Evolutionary conservation across 2,888 invertebrate species (phyloP), one percentile per base, ranked within the genome.

Genomic region (Cabera pusaria): DNA sequence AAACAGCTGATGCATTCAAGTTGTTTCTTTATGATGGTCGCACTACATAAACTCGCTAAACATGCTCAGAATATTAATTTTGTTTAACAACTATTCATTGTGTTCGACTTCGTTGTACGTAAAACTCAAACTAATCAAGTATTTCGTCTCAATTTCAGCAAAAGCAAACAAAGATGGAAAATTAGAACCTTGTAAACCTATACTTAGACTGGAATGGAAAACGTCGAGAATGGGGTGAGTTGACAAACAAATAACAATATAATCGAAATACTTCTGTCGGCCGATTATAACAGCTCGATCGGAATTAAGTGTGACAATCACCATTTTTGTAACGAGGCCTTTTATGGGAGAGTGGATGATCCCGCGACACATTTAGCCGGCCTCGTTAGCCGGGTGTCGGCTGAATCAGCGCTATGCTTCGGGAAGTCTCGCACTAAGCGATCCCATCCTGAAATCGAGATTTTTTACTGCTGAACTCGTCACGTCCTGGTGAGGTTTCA

Each of bases 181-280:
- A 86, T 91, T 94, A 53, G 98, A 98, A 79, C 93, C 96, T 33
- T 98, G 98, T 85, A 97, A 97, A 91, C 93, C 97, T 36, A 98
- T 99, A 76, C 94, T 94, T 73, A 97, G 97, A 91, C 94, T 98
- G 52, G 98, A 98, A 80, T 98, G 98, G 96, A 97, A 96, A 86
- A 94, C 96, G 40, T 93, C 94, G 56, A 94, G 90, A 91, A 92
- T 93, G 66, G 96, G 96, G 96, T 96, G 81, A 90, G 90, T 54
- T 5, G 8, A 5, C 10, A 6, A 6, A 7, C n/a, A 1, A 16
- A 5, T 6, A 25, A 11, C 2, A 4, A 6, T n/a, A 10, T 2
- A 3, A 24, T 3, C 4, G 22, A 26, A 22, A 32, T 21, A 26
- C 38, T 16, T 32, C 9, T 32, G 16, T 18, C n/a, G 22, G 7